Base-by-base conservation (phyloP, 1,140 invertebrate species). In the Bombus breviceps region DNA sequence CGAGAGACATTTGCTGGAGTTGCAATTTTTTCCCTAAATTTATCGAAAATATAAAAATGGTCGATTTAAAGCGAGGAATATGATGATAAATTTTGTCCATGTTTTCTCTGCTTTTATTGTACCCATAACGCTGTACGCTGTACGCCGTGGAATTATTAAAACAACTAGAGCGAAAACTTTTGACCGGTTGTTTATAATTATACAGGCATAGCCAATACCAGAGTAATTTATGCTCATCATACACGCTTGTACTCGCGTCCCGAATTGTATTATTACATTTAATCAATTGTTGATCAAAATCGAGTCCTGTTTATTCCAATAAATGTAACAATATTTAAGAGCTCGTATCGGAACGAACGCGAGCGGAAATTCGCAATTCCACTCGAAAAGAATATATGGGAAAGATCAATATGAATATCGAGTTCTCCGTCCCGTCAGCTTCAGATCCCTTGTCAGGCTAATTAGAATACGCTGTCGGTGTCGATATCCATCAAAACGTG, bases 401-500 rank as follows among this genome's bases (percentile, higher is more conserved):
- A 53, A 53, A 53, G 47, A 53, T 53, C 18, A 53, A 53, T 34
- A 28, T 5, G 47, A 43, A 34, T 18, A 57, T 75, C 18, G 10
- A 37, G 37, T 75, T 32, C 12, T 53, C 41, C 43, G 32, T 18
- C 47, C 47, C 18, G 18, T 68, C 22, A 4, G 28, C 18, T 37
- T 39, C 10, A 25, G 18, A 53, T 37, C 37, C 9, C 22, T 12
- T 25, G 39, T 28, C 9, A 10, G n/a, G 5, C 41, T 80, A 69
- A 80, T 47, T 69, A 69, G 18, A 69, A 18, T 39, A 53, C 32
- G 53, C 2, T n/a, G 32, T 18, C 39, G 69, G n/a, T 43, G 43
- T 39, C 64, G 76, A 80, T 76, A 59, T 75, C 75, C 75, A 80
- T 72, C 62, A 41, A 37, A 22, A 69, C 75, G 53, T 43, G 76